Base-by-base conservation (phyloP, 2,888 invertebrate genomes). In the Dorcus parallelipipedus region DNA sequence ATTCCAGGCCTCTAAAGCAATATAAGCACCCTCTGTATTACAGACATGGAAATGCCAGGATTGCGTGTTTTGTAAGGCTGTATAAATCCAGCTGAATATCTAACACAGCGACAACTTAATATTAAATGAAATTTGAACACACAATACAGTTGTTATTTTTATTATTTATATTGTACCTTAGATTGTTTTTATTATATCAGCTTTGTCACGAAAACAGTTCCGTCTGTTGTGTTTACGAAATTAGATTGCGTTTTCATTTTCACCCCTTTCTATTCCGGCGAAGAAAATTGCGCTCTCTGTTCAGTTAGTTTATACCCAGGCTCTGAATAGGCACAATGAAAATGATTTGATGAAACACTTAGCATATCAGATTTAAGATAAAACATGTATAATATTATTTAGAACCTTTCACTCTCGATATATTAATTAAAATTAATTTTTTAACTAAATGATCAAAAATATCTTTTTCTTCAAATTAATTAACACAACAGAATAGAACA, bases 41-140 rank as follows among this genome's bases (percentile, higher is more conserved):
- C 69, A 68, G 70, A 68, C 70, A 71, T 69, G 70, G 69, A 72
- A 72, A 71, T 69, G 70, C 66, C 67, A 68, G 67, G 70, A 71
- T 71, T 71, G 71, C 71, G 69, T 72, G 70, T 71, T 71, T 68
- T 65, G 66, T 69, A 64, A 64, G 66, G 23, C 45, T 20, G 67
- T 65, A 66, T 45, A 45, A 45, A 45, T 45, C 23, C 45, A 6
- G 9, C 45, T 45, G 45, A 45, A 45, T 45, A 45, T 45, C 45
- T 45, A 45, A 45, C 23, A 45, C 45, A 10, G 20, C 23, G 45
- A 45, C 45, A 45, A 23, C 45, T 45, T 45, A 45, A 45, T 45
- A 45, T 45, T 45, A 45, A 45, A 45, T 45, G 45, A 45, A 45
- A 45, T 45, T 20, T 45, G 45, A 45, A 45, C 45, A 20, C 45